Evolutionary conservation across 2,797 vertebrate genomes (phyloP), one percentile per base, ranked within the genome.

Genomic region (Silurus aristotelis): DNA sequence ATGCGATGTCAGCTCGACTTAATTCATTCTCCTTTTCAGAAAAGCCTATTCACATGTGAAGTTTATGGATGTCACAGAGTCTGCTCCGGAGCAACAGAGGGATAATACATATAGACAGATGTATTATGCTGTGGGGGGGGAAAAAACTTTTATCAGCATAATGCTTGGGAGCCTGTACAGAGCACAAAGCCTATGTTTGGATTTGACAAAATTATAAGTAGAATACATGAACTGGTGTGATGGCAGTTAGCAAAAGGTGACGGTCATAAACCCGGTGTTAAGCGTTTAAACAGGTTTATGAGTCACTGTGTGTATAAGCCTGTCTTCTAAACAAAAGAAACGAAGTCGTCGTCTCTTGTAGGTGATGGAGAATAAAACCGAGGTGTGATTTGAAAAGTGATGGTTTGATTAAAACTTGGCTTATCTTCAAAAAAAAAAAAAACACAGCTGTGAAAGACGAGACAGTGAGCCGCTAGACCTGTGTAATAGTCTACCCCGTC

Each of bases 1-100:
- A 96, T 96, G 95, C 95, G 91, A 94, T 95, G 95, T 96, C 96
- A 96, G 94, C 94, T 95, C 94, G 93, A 95, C 94, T 96, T 94
- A 95, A 96, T 96, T 96, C 95, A 95, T 94, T 94, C 94, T 94
- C 91, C 94, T 95, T 96, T 96, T 95, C 94, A 95, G 94, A 95
- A 93, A 95, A 95, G 94, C 93, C 94, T 94, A 95, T 95, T 95
- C 95, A 95, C 88, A 96, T 95, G 94, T 95, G 93, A 95, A 95
- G 93, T 94, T 94, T 88, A 86, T 90, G 93, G 90, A 92, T 92
- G 90, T 92, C 93, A 93, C 92, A 92, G 86, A 81, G 87, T 85
- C 87, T 82, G 86, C 80, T 86, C 86, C 78, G 68, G 76, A 89
- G 84, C 80, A 84, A 81, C 52, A 76, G 83, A 70, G 71, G 77